phyloP scores from a whole-genome alignment of 2,113 vertebrate species.

The Copsychus sechellarum region DNA sequence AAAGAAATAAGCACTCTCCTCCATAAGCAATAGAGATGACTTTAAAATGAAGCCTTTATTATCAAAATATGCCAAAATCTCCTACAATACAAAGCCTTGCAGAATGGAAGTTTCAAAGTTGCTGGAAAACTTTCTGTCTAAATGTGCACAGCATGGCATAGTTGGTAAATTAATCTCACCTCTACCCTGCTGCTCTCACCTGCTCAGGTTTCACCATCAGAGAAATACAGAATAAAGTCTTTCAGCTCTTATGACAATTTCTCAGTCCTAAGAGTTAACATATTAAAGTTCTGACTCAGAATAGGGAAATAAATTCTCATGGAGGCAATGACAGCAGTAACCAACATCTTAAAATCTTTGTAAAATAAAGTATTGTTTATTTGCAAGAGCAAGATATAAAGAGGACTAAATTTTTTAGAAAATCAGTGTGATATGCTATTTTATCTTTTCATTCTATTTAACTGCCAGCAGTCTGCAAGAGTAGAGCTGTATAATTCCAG shows the following conservation, averaged over 20 bases:
- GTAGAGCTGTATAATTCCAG: neutral
- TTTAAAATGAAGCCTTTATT: neutral
- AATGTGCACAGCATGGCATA: fast-evolving
- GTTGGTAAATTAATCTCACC: neutral
- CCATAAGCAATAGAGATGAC: neutral
- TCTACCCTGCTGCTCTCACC: neutral
- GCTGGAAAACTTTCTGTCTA: neutral
- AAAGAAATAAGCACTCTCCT: neutral
- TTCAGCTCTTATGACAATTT: neutral
- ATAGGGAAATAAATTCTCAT: neutral
- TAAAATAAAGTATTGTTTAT: neutral
- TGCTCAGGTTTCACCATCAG: neutral
- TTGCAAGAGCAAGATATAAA: neutral
- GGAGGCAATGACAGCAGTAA: neutral
- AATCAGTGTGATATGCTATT: neutral
- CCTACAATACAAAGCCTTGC: neutral
- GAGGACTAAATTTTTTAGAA: neutral
- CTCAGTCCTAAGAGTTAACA: neutral
- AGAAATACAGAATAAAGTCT: neutral
- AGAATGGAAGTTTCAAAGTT: neutral
- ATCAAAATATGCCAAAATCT: neutral
- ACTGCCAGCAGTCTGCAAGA: fast-evolving
- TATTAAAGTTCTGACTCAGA: neutral
- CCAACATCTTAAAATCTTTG: neutral
- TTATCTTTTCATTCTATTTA: neutral